phyloP scores from a whole-genome alignment of 2,888 invertebrate species.

The Chalcosyrphus nemorum region DNA sequence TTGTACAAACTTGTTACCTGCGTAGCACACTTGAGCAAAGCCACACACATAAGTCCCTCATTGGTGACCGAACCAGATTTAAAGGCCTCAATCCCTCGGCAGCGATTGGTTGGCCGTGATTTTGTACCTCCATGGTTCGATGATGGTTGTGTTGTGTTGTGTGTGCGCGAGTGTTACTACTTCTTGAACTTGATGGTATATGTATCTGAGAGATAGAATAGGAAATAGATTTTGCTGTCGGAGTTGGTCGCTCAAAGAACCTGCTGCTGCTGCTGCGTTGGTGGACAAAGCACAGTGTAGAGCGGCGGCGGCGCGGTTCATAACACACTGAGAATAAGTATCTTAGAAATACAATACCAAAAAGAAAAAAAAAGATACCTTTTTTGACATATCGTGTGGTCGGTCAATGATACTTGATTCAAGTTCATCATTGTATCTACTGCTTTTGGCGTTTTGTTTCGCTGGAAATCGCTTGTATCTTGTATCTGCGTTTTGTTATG shows the following conservation, averaged over 20 bases:
- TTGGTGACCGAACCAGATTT: conserved; percentile 73
- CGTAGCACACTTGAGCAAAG: conserved; percentile 39
- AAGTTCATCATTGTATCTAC: conserved; percentile 59
- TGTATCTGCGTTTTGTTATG: conserved; percentile 24
- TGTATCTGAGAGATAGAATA: conserved; percentile 40
- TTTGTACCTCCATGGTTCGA: conserved; percentile 32
- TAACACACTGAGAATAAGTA: neutral
- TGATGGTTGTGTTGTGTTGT: too few species aligned
- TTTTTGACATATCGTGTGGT: conserved; percentile 63
- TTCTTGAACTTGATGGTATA: neutral
- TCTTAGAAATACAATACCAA: conserved; percentile 51
- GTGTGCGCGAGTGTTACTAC: too few species aligned
- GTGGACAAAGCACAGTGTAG: conserved; percentile 58
- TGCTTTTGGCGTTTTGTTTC: conserved; percentile 40
- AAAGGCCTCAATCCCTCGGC: conserved; percentile 62
- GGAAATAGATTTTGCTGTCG: conserved; percentile 70
- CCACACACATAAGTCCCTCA: conserved; percentile 68
- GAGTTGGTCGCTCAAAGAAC: conserved; percentile 4
- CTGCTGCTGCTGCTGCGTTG: conserved; percentile 28
- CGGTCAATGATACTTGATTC: conserved; percentile 71
- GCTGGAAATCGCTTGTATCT: conserved; percentile 8
- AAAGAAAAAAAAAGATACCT: too few species aligned
- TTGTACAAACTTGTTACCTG: conserved; percentile 14
- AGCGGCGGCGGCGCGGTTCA: neutral
- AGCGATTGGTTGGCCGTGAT: conserved; percentile 73